Evolutionary conservation across 2,888 invertebrate species (phyloP), one percentile per base, ranked within the genome.

Genomic region (Syrphus vitripennis): DNA sequence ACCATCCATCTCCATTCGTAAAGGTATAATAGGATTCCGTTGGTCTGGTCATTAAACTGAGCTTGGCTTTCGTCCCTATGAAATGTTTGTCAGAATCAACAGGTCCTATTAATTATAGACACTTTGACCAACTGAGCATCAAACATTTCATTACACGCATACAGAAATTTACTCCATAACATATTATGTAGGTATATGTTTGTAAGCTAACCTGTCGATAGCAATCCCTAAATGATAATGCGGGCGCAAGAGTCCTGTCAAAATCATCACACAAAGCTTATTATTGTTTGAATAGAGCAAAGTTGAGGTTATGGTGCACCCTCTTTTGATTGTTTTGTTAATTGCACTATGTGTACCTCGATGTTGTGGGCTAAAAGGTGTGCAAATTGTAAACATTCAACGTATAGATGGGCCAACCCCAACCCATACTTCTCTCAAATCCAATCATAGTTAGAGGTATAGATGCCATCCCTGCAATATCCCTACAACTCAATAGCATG

Each of bases 291-390:
- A 34, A 7, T 70, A 65, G n/a, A n/a, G 16, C 50, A 55, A 26
- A 19, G 24, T 42, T 24, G 37, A 42, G 45, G 63, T 24, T 42
- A 45, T 65, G 42, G 50, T 50, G 50, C 7, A 9, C 55, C 57
- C 40, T 55, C 61, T 59, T 74, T 77, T 81, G 69, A 86, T 81
- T 86, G 84, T 86, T 81, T 77, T 72, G 76, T 69, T 86, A 86
- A 86, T 86, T 86, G 84, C 81, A 81, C 45, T 53, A 12, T 53
- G 57, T 65, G 65, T 29, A 70, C 55, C 55, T 57, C 14, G 71
- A 59, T 67, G 71, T 50, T 71, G 67, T 19, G 67, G 76, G 31
- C 57, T 59, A 40, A 65, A 59, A 76, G 77, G 77, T 80, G 69
- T 61, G 29, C 19, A 16, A 45, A 42, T 16, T 34, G 37, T 45